These are phyloP conservation scores for Rhynchonycteris naso DNA, from an alignment of 2,797 vertebrate species.

Conservation along the genomic window DNA sequence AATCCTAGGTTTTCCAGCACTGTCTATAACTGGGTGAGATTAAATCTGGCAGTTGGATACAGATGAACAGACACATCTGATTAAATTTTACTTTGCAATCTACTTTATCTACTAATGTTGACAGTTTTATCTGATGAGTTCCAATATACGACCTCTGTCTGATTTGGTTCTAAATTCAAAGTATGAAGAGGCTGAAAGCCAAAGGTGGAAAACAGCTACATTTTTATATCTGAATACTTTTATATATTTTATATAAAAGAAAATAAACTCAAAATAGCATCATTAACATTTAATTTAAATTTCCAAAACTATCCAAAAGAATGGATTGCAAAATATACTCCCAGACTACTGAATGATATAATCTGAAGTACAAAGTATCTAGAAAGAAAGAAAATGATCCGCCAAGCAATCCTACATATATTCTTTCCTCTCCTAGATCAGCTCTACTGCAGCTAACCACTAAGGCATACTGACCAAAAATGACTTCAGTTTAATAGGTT, in stretches of 20 bases:
- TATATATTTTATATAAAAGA: background rate
- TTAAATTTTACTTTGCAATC: background rate
- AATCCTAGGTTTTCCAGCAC: background rate
- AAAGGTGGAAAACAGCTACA: background rate
- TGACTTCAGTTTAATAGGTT: background rate
- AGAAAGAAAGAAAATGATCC: background rate
- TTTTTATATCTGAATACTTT: slow-evolving; percentile 36
- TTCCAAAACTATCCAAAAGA: background rate
- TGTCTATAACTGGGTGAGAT: background rate
- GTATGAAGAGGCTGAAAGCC: background rate
- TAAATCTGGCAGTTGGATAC: background rate
- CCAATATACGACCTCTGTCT: background rate
- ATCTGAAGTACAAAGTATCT: background rate
- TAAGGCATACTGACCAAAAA: background rate
- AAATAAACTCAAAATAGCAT: background rate
- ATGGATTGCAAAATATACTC: background rate
- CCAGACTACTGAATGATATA: background rate
- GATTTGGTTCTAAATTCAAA: slow-evolving; percentile 40
- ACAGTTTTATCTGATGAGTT: background rate
- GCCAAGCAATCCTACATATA: background rate
- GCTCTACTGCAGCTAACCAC: background rate
- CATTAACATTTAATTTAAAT: slow-evolving; percentile 31
- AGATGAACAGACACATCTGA: background rate
- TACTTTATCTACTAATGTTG: background rate
- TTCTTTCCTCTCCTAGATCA: background rate